Conservation (phyloP, 1,140 invertebrate genomes). For the Tribolium castaneum region DNA sequence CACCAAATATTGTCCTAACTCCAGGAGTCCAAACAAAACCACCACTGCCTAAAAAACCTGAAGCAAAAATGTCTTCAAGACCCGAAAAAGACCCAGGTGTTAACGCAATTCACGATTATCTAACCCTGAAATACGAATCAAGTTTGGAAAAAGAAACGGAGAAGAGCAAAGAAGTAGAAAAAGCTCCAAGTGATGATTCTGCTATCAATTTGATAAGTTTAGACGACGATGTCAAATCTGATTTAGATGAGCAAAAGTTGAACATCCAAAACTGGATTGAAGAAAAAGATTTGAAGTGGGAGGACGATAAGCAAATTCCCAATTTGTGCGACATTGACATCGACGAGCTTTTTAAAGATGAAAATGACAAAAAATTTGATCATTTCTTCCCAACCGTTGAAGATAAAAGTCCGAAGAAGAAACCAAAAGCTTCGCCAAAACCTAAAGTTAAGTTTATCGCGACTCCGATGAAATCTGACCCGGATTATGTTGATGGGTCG, state of each 20-base stretch:
- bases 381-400: constrained; percentile 45
- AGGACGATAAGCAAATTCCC: constrained; percentile 15
- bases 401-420: constrained; percentile 27
- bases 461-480: constrained; percentile 45
- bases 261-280: constrained; percentile 42
- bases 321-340: constrained; percentile 53
- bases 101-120: constrained; percentile 43
- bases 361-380: constrained; percentile 50
- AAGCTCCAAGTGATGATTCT: constrained; percentile 10
- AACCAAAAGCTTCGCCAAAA: constrained; percentile 36
- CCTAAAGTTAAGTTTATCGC: constrained; percentile 47
- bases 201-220: constrained; percentile 7
- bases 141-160: not conserved
- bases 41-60: constrained; percentile 52
- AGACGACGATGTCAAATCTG: not conserved
- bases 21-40: constrained; percentile 54
- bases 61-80: not conserved
- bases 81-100: not conserved
- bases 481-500: constrained; percentile 31
- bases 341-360: constrained; percentile 51
- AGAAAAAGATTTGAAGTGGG: not conserved
- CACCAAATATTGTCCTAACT: constrained; percentile 7
- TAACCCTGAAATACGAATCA: constrained; percentile 51
- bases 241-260: not conserved
- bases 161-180: not conserved